These are phyloP conservation scores for Cnemophilus loriae DNA, from an alignment of 2,113 vertebrate species.

Conservation along the genomic window DNA sequence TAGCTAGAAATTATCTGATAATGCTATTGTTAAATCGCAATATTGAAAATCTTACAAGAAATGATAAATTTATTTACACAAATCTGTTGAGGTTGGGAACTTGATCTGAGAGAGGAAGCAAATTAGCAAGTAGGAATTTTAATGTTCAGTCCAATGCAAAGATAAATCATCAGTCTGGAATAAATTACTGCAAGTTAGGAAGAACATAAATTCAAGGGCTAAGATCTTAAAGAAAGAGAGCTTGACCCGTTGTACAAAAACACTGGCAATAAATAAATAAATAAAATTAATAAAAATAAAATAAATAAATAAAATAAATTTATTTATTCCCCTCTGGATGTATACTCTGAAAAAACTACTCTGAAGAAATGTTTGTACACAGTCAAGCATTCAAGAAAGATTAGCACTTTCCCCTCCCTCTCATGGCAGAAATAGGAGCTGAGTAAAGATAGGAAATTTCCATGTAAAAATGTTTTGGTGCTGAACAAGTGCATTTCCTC, in stretches of 20 bases:
- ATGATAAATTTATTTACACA: background rate
- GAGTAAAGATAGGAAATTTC: background rate
- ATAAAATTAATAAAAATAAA: too few species aligned
- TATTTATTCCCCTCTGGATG: background rate
- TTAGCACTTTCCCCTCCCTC: background rate
- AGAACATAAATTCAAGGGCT: background rate
- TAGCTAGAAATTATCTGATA: background rate
- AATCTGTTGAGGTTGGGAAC: background rate
- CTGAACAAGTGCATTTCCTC: background rate
- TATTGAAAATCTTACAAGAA: background rate
- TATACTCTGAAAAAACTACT: background rate
- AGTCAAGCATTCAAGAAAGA: background rate
- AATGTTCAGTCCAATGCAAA: background rate
- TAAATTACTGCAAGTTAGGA: background rate
- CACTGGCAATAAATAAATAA: too few species aligned
- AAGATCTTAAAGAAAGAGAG: background rate
- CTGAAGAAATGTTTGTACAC: background rate
- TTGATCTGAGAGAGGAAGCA: background rate
- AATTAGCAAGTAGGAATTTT: background rate
- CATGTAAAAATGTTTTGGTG: background rate
- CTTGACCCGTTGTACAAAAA: background rate
- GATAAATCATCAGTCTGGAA: background rate
- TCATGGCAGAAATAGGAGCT: background rate
- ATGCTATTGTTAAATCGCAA: background rate
- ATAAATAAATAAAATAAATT: background rate